Evolutionary conservation across 2,888 invertebrate genomes (phyloP), one percentile per base, ranked within the genome.

Genomic region (Leptinotarsa juncta): DNA sequence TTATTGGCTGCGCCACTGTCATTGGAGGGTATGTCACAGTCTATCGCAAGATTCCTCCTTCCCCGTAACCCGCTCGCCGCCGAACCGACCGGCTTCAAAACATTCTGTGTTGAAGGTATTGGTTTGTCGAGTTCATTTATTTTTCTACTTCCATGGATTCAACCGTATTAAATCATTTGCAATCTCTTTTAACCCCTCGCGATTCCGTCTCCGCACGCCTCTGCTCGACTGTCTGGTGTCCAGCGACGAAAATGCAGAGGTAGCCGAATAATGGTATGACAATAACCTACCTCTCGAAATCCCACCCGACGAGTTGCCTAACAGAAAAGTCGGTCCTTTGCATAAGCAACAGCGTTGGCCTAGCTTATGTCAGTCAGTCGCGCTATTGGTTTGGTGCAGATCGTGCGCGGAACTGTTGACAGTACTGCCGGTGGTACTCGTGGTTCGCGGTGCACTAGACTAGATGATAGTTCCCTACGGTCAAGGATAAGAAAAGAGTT

Each of bases 401-500:
- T 10, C 42, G 42, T 42, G 42, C 10, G 42, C 42, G 42, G 42
- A 42, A 12, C 10, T 10, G 42, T 42, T 42, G 42, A 42, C 42
- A 32, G 62, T 62, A 62, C 62, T n/a, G 42, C n/a, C 62, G 42
- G 62, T 62, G 14, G 62, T 62, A 62, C 42, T 62, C 70, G 57
- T 48, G 16, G n/a, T 68, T 53, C 18, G 72, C 60, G 53, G 62
- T 51, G 16, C 16, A 51, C 51, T 51, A 18, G 50, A 42, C 15
- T 42, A 65, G 67, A 53, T 62, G 26, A n/a, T 42, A 49, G 66
- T 53, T 53, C 50, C 23, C 32, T 71, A 70, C 72, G 77, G 78
- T 78, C 78, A 77, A 77, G 78, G 75, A 78, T 77, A 71, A 53
- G 62, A 51, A 10, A n/a, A 42, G 16, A 62, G 32, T 16, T 57